phyloP scores from a whole-genome alignment of 2,113 vertebrate genomes.

The Phrynocephalus versicolor region DNA sequence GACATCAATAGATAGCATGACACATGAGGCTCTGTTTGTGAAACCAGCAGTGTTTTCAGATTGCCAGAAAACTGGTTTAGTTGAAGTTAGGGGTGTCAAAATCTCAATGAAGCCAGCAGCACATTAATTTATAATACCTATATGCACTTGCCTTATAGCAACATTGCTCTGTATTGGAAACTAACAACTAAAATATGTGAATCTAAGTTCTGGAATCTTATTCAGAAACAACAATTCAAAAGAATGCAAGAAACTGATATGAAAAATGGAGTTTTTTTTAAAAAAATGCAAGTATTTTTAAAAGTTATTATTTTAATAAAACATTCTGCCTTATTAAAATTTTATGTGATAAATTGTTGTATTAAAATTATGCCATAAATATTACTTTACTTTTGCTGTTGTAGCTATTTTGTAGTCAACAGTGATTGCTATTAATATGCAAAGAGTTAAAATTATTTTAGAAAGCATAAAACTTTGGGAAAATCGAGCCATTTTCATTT shows the following conservation, averaged over 20 bases:
- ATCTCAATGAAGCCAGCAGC: background rate
- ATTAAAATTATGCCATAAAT: background rate
- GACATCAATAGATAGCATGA: background rate
- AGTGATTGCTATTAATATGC: background rate
- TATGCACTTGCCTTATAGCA: background rate
- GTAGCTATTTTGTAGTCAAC: background rate
- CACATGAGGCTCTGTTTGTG: background rate
- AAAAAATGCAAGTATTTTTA: background rate
- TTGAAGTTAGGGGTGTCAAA: background rate
- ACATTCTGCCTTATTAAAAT: no score
- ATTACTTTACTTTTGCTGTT: background rate
- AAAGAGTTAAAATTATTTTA: background rate
- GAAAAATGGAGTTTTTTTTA: background rate
- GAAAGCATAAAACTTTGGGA: background rate
- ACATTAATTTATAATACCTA: no score
- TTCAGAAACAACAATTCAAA: background rate
- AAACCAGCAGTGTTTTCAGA: background rate
- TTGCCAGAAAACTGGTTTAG: background rate
- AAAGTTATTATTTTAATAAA: background rate
- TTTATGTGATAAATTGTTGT: background rate
- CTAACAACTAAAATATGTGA: background rate
- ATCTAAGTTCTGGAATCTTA: background rate
- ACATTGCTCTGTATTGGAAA: background rate
- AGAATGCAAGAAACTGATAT: background rate
- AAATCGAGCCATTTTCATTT: background rate